Evolutionary conservation across 2,888 invertebrate genomes (phyloP), one percentile per base, ranked within the genome.

Genomic region (Eristalis intricaria): DNA sequence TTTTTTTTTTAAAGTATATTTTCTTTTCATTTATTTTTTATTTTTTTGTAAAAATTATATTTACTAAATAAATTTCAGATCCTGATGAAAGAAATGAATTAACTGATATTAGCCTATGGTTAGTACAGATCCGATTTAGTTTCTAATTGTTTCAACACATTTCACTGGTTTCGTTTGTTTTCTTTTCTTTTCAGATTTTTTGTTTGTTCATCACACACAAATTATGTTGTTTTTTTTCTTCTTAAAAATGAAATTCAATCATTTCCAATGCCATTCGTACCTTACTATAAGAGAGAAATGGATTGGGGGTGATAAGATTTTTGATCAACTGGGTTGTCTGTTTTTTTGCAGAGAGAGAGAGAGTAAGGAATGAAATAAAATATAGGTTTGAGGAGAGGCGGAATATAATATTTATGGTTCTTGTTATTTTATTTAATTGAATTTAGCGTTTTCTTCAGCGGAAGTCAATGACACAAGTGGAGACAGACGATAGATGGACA

Each of bases 221-320:
- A n/a, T 35, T 68, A 50, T 75, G 32, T 10, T 32, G 32, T 64
- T 69, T 84, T 74, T 32, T 64, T 69, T 84, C 70, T 32, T 50
- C 75, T 75, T 68, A 83, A 76, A 86, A 68, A 76, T 82, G 84
- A 88, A 89, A 82, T 87, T 89, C 89, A 88, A 89, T 89, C 89
- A 89, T 88, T 88, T 89, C 88, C 89, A 89, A 89, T 89, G 89
- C 61, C 50, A 70, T 84, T 88, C 84, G 78, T 89, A 88, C 89
- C 88, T 88, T 88, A 87, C 89, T 89, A 88, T 89, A 88, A 84
- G 75, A 86, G 78, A 78, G 74, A 77, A 82, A 74, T 58, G 32
- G 32, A 15, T 76, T 68, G 61, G 63, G 70, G 70, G 23, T 58
- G 35, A 68, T 76, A 56, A 26, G 19, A 11, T 43, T n/a, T 35